Evolutionary conservation across 35 echinoderm and acorn worm species (phyloP), one percentile per base, ranked within the genome.

Genomic region (Apostichopus californicus): DNA sequence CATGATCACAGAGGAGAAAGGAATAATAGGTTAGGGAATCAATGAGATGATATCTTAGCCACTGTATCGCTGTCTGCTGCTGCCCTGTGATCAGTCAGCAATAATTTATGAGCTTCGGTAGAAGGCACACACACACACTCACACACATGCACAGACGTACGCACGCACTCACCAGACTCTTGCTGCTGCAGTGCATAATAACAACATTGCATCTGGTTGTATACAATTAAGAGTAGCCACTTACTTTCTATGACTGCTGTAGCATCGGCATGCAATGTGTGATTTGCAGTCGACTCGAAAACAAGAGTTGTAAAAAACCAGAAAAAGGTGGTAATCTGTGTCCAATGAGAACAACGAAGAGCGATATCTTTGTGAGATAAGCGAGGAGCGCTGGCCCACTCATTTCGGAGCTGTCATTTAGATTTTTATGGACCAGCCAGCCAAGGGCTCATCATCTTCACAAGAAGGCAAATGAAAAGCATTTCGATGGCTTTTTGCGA

Each of bases 91-190:
- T 85, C 81, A 59, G 55, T 60, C 11, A 58, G 17, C 81, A 85
- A 60, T 85, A 85, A 85, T 85, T 85, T 85, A 85, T 85, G 81
- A 85, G 81, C 56, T 58, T 52, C 21, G 55, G 4, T 59, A 55
- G 52, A 59, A 75, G 71, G 6, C 71, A 7, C 71, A 73, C 71
- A n/a, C 58, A 60, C 11, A 60, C 58, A 61, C 58, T 61, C 34
- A 46, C 34, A 46, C 34, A 46, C 34, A 46, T 46, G 34, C 34
- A 46, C 34, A 46, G 34, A 46, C 34, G 34, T 46, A 46, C 71
- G 15, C 18, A 75, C 20, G 7, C 58, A 61, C 11, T 9, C 58
- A 60, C 58, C 12, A 61, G 58, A 61, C 58, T 61, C 12, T 46
- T 46, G 34, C 71, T 4, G 21, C 71, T 20, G 71, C 20, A 75